Evolutionary conservation across 2,888 invertebrate genomes (phyloP), one percentile per base, ranked within the genome.

Genomic region (Brachyptera putata): DNA sequence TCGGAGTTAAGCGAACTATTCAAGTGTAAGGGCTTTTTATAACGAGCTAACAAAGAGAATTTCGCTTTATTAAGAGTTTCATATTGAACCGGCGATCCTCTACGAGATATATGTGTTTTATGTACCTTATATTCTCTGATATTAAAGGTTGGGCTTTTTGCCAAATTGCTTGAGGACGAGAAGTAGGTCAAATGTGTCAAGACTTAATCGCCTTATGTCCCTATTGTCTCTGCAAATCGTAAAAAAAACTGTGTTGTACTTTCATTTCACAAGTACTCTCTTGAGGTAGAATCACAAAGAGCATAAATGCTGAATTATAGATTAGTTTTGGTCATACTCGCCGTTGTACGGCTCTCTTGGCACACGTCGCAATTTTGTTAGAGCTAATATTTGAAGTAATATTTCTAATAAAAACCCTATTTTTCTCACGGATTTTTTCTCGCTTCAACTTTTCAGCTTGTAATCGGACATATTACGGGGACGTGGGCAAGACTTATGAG

Each of bases 381-480:
- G 30, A 30, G 7, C 30, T 11, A 30, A 30, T 30, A 30, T 30
- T 30, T 30, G 30, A 30, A 30, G 7, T 30, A 5, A 30, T 30
- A 30, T 30, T 30, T 30, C 30, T 7, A 11, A 30, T 30, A 30
- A 7, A 5, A n/a, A n/a, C n/a, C n/a, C n/a, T n/a, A n/a, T n/a
- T n/a, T n/a, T n/a, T n/a, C n/a, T n/a, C 30, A 30, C 30, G 11
- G 7, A 11, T 30, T 11, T 30, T 5, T 30, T 5, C 30, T 30
- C 7, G 5, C 67, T 65, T 11, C 30, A 30, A 7, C 61, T 69
- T 79, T 75, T 48, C 82, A 91, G 91, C 87, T 55, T 95, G 94
- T 78, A 94, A 94, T 77, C 85, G 87, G 71, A 94, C 95, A 3
- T 94, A 93, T 75, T 91, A 88, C 69, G 94, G 93, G 1, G 90